Base-by-base conservation (phyloP, 2,797 vertebrate genomes). In the Trachurus trachurus region DNA sequence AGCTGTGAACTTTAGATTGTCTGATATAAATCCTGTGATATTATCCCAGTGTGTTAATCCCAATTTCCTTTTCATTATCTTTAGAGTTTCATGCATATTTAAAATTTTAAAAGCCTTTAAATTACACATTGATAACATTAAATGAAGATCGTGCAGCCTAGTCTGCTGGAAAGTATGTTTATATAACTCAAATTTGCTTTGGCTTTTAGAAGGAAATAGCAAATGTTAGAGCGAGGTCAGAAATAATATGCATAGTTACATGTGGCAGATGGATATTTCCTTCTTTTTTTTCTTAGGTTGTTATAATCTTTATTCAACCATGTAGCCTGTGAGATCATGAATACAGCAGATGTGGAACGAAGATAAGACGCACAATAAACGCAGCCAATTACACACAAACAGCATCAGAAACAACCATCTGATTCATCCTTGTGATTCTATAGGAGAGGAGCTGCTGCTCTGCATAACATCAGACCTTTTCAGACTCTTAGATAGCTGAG, bases 41-140 rank as follows among this genome's bases (percentile, higher is more conserved):
- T 29, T 50, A 74, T 58, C 39, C 5, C 37, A 7, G 26, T 12
- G n/a, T 65, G 39, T 40, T 13, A 63, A 54, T 74, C 11, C 31
- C 11, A 29, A 5, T 53, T 49, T 50, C 22, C 31, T 31, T 49
- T 60, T 56, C 7, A 39, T 34, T 62, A 2, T 7, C 44, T 44
- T 40, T 3, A 26, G 6, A 34, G 44, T 44, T 58, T 29, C 19
- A 47, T 37, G 19, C 12, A 45, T 44, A 67, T 42, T 72, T 29
- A 5, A 9, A 64, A 59, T 21, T 66, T 66, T 62, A 52, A 50
- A 66, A 37, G 53, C 45, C 3, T 65, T 63, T 63, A 37, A 37
- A 61, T 62, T 29, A 57, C 45, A 54, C 22, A 22, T 11, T 22
- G 50, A 52, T 11, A 22, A 22, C 22, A 15, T 12, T 15, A 5